These are phyloP conservation scores for Leucania comma DNA, from an alignment of 2,888 invertebrate species.

Conservation along the genomic window DNA sequence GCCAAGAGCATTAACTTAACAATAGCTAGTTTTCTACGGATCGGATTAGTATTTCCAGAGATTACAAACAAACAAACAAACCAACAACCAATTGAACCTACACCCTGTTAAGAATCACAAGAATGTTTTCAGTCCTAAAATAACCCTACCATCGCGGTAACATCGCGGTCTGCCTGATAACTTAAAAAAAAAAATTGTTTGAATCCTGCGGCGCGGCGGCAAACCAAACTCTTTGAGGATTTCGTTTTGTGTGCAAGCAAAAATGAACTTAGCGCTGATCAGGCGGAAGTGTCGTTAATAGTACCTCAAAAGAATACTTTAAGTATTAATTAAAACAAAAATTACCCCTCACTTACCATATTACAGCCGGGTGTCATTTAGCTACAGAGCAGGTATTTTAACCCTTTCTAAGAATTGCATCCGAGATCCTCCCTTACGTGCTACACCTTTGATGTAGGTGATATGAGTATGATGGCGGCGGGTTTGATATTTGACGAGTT, in stretches of 20 bases:
- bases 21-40: no score
- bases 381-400: conserved; percentile 70
- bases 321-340: conserved; percentile 38
- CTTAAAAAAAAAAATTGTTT: no score
- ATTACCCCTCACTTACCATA: conserved; percentile 67
- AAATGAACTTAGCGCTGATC: no score
- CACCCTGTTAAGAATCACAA: background rate
- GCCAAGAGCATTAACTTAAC: no score
- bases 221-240: no score
- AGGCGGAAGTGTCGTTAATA: no score
- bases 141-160: background rate
- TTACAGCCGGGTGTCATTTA: conserved; percentile 73
- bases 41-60: no score
- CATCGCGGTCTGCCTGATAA: no score
- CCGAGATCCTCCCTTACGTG: conserved; percentile 58
- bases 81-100: no score
- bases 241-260: no score
- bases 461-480: conserved; percentile 59
- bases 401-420: conserved; percentile 77
- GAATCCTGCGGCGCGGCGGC: no score
- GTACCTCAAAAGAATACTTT: background rate
- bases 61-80: no score
- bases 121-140: conserved; percentile 14
- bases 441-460: conserved; percentile 78
- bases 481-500: conserved; percentile 65